Conservation (phyloP, 1,140 invertebrate species). For the Whitmania pigra region DNA sequence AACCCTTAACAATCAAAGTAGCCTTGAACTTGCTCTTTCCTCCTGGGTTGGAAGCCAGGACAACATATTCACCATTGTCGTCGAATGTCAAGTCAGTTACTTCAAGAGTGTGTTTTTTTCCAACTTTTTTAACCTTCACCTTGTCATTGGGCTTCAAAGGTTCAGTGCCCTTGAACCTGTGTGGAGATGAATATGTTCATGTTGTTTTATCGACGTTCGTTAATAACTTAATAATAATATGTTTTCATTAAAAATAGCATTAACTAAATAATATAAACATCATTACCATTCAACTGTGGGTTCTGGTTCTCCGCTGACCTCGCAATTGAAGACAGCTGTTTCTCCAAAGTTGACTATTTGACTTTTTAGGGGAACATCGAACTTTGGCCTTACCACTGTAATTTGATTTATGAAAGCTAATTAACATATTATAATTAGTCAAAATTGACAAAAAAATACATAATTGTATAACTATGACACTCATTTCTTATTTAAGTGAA, state of each 20-base stretch:
- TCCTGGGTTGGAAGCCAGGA: neutral
- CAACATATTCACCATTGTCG: slow-evolving; percentile 2
- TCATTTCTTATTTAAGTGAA: too few relatives aligned
- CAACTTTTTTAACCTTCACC: neutral
- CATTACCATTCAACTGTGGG: neutral
- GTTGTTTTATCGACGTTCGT: too few relatives aligned
- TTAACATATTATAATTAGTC: too few relatives aligned
- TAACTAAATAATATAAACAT: too few relatives aligned
- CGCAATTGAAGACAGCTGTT: neutral
- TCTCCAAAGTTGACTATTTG: neutral
- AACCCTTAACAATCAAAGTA: neutral
- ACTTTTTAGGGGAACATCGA: slow-evolving; percentile 6
- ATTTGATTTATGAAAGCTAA: too few relatives aligned
- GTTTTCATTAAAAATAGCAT: too few relatives aligned
- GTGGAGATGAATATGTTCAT: too few relatives aligned
- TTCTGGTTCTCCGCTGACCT: neutral
- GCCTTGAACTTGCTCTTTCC: slow-evolving; percentile 8
- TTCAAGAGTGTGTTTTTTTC: neutral
- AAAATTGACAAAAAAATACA: too few relatives aligned
- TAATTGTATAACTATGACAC: too few relatives aligned
- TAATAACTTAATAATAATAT: too few relatives aligned
- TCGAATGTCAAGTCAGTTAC: neutral
- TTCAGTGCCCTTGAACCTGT: neutral
- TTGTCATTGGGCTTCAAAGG: neutral
- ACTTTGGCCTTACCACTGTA: neutral